A percentile compares a stretch with the other conserved stretches of the same genome.
Conservation (phyloP, 2,888 invertebrate genomes). For the Luffia ferchaultella region DNA sequence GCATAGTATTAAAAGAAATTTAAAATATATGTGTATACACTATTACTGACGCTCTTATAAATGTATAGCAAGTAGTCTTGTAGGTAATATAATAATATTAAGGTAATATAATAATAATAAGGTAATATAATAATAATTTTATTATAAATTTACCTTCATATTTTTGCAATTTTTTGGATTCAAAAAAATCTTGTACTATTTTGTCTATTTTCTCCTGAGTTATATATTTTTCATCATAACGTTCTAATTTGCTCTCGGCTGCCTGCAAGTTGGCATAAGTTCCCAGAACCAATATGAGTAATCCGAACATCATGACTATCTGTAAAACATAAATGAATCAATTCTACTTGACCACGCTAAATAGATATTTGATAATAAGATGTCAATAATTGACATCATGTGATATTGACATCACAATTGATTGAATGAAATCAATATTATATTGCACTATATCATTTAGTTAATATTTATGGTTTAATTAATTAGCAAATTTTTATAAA, state of each 20-base stretch:
- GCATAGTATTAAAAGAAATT: background rate
- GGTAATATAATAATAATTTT: background rate
- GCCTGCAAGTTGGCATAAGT: slow-evolving; percentile 89
- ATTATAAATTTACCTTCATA: slow-evolving; percentile 22
- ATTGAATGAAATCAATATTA: no score
- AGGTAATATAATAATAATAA: no score
- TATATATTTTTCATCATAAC: slow-evolving; percentile 40
- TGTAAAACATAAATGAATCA: slow-evolving; percentile 48
- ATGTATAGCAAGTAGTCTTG: no score
- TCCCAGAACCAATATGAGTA: slow-evolving; percentile 88
- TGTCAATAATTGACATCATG: no score
- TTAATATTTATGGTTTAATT: no score
- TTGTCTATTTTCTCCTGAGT: slow-evolving; percentile 48
- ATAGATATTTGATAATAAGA: no score
- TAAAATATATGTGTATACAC: background rate
- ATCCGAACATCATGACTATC: slow-evolving; percentile 80
- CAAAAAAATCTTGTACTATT: slow-evolving; percentile 53
- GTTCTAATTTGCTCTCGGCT: slow-evolving; percentile 60
- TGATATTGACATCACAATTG: no score
- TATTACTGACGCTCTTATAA: no score
- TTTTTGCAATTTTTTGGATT: slow-evolving; percentile 29
- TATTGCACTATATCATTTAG: no score
- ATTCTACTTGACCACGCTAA: no score
- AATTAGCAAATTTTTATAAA: no score
- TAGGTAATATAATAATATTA: no score